These are phyloP conservation scores for Panulirus ornatus DNA, from an alignment of 1,140 invertebrate genomes.

Conservation along the genomic window DNA sequence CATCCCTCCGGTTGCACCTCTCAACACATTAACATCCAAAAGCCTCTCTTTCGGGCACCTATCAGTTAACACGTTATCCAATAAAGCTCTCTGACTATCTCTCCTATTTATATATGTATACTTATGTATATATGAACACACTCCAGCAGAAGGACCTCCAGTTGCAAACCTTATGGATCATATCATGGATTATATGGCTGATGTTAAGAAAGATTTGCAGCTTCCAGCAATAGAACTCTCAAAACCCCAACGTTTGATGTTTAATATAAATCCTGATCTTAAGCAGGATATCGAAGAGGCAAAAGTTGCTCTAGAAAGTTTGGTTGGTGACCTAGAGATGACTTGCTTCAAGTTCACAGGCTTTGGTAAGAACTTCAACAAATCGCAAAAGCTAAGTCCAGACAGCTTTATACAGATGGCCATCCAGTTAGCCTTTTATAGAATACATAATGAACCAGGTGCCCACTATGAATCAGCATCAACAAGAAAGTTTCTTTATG, in stretches of 20 bases:
- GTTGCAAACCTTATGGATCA: constrained; percentile 91
- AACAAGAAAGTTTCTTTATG: constrained; percentile 87
- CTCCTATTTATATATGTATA: no score
- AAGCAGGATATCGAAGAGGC: constrained; percentile 76
- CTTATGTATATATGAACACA: constrained; percentile 99
- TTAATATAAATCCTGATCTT: constrained; percentile 71
- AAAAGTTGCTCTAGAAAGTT: constrained; percentile 79
- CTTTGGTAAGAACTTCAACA: constrained; percentile 91
- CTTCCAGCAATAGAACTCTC: constrained; percentile 49
- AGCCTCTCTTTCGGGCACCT: no score
- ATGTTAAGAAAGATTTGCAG: background rate
- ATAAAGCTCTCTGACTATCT: no score
- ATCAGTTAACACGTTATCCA: no score
- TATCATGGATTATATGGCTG: constrained; percentile 82
- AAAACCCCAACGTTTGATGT: constrained; percentile 74
- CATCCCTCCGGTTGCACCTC: no score
- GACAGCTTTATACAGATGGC: constrained; percentile 96
- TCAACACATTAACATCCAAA: no score
- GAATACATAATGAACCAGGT: constrained; percentile 86
- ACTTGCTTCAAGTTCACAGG: constrained; percentile 85
- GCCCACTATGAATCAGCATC: constrained; percentile 94
- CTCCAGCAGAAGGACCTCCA: constrained; percentile 93
- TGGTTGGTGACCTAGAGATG: constrained; percentile 86
- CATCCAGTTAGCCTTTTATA: constrained; percentile 92
- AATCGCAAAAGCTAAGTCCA: constrained; percentile 88